phyloP scores from a whole-genome alignment of 2,888 invertebrate species.

The Eumacrocentrus americanus region DNA sequence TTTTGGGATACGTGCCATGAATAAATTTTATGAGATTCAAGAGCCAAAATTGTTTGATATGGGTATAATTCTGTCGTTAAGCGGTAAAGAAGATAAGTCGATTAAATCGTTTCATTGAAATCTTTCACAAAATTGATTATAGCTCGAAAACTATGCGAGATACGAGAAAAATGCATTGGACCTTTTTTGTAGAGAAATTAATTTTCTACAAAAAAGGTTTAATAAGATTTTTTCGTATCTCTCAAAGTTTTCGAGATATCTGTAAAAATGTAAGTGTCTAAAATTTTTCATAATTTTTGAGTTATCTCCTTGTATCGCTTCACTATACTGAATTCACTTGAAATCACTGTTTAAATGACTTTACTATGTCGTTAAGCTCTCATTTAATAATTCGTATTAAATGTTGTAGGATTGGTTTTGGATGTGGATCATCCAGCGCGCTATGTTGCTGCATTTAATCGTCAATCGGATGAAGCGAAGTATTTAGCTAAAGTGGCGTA shows the following conservation, averaged over 20 bases:
- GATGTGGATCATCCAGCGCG: slow-evolving; percentile 71
- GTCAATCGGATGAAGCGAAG: slow-evolving; percentile 69
- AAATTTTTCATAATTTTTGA: too few relatives aligned
- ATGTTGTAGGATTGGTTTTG: slow-evolving; percentile 68
- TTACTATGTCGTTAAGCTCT: too few relatives aligned
- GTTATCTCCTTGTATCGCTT: too few relatives aligned
- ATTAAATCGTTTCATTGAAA: too few relatives aligned
- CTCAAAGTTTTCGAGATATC: not conserved
- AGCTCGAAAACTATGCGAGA: not conserved
- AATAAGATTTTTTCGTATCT: not conserved
- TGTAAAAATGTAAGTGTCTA: not conserved
- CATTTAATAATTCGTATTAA: too few relatives aligned
- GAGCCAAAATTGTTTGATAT: slow-evolving; percentile 68
- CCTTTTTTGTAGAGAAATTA: not conserved
- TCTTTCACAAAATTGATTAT: too few relatives aligned
- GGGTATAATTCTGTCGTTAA: too few relatives aligned
- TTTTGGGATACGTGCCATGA: slow-evolving; percentile 72
- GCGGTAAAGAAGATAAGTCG: too few relatives aligned
- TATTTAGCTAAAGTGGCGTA: slow-evolving; percentile 71
- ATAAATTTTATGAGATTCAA: slow-evolving; percentile 68
- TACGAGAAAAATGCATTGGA: not conserved
- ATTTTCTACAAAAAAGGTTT: not conserved
- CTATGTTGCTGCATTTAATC: slow-evolving; percentile 75
- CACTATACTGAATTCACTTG: too few relatives aligned
- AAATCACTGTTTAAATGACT: too few relatives aligned